A percentile compares a stretch with the other conserved stretches of the same genome.
Evolutionary conservation across 2,797 vertebrate genomes (phyloP).

Genomic region (Melanotaenia parkinsoni): DNA sequence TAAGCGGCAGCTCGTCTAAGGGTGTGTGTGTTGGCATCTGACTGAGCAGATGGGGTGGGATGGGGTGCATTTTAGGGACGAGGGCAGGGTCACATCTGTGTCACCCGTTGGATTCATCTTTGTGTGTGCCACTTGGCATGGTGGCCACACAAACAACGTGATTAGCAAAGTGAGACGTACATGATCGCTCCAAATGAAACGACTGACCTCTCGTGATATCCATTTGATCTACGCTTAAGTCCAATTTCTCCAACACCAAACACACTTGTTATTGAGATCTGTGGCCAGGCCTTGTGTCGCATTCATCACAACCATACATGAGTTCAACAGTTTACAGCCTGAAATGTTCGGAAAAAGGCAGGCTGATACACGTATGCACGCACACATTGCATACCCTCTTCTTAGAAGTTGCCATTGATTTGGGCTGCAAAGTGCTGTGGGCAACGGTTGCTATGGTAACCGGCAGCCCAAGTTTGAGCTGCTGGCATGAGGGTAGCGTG

Average conservation of each 20-base stretch:
- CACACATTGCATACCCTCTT: conserved; percentile 49
- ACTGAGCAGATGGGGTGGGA: conserved; percentile 71
- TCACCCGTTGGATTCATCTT: conserved; percentile 52
- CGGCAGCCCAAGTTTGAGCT: conserved; percentile 83
- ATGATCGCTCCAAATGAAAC: conserved; percentile 27
- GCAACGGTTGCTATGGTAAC: conserved; percentile 86
- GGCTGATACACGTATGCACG: conserved; percentile 26
- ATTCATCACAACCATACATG: conserved; percentile 53
- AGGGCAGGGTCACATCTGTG: conserved; percentile 77
- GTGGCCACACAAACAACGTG: conserved; percentile 66
- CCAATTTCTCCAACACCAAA: conserved; percentile 34
- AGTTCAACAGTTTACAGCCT: conserved; percentile 49
- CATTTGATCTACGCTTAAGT: conserved; percentile 49
- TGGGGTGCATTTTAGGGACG: conserved; percentile 66
- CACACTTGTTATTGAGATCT: conserved; percentile 52
- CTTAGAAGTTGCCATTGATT: conserved; percentile 84
- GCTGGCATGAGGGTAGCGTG: conserved; percentile 63
- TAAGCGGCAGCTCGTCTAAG: conserved; percentile 8
- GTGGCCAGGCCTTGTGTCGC: conserved; percentile 35
- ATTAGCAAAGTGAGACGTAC: conserved; percentile 64
- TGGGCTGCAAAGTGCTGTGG: conserved; percentile 83
- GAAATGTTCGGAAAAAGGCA: conserved; percentile 53
- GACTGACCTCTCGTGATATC: conserved; percentile 12
- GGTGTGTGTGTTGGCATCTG: conserved; percentile 48
- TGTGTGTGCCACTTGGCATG: conserved; percentile 50